Evolutionary conservation across 2,888 invertebrate genomes (phyloP).

Genomic region (Pinctada fucata): DNA sequence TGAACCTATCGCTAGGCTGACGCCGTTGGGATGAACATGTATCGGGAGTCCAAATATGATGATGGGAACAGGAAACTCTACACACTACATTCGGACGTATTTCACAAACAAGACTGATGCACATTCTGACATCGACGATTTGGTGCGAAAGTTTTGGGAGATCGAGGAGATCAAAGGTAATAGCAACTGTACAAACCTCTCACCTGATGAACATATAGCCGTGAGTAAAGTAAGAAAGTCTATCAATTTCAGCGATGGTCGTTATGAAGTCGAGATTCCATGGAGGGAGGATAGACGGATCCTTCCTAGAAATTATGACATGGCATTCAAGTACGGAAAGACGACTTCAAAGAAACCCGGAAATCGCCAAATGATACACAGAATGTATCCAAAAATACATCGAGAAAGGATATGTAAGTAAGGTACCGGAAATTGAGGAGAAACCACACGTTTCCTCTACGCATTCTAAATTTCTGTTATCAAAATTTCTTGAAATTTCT

Average conservation of each 20-base stretch:
- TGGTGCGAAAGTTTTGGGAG: too few species aligned
- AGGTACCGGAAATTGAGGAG: too few species aligned
- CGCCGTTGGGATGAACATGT: slow-evolving; percentile 46
- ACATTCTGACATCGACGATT: too few species aligned
- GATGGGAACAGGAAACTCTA: neutral
- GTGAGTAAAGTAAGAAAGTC: slow-evolving; percentile 19
- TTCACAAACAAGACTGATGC: too few species aligned
- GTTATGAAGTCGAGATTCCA: slow-evolving; percentile 34
- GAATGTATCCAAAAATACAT: slow-evolving; percentile 32
- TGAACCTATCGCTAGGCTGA: slow-evolving; percentile 42
- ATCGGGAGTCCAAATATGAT: too few species aligned
- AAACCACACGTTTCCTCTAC: too few species aligned
- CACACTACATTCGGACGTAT: slow-evolving; percentile 2
- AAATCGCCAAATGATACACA: slow-evolving; percentile 29
- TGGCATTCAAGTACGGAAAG: slow-evolving; percentile 39
- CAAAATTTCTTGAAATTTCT: too few species aligned
- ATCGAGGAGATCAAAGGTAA: too few species aligned
- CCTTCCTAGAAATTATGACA: slow-evolving; percentile 32
- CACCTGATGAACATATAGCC: neutral
- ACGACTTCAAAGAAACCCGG: slow-evolving; percentile 29
- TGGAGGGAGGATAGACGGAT: slow-evolving; percentile 25
- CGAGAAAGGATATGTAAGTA: too few species aligned
- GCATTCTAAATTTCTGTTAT: too few species aligned
- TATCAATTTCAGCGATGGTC: neutral
- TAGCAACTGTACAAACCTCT: too few species aligned